These are phyloP conservation scores for Furcula furcula DNA, from an alignment of 2,888 invertebrate species.

Conservation along the genomic window DNA sequence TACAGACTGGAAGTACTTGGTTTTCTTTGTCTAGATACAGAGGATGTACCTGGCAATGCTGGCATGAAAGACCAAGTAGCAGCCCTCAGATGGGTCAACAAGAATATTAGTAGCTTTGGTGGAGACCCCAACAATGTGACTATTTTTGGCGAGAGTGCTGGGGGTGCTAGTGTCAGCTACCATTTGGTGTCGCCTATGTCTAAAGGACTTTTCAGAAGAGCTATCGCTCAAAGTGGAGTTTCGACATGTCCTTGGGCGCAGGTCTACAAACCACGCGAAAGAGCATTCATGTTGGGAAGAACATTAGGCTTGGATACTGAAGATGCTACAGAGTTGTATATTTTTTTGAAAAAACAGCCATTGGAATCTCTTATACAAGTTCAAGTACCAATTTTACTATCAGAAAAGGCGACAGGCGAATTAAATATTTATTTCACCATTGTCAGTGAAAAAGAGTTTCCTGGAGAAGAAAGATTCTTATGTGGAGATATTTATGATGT, in stretches of 20 bases:
- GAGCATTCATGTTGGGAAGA: constrained; percentile 31
- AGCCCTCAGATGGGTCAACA: constrained; percentile 46
- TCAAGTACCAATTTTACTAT: constrained; percentile 9
- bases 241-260: constrained; percentile 42
- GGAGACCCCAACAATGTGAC: constrained; percentile 46
- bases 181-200: constrained; percentile 42
- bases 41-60: constrained; percentile 54
- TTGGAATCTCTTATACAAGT: constrained; percentile 6
- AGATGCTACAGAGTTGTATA: constrained; percentile 13
- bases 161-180: constrained; percentile 26
- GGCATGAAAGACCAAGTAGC: constrained; percentile 56
- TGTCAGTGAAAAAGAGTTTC: constrained; percentile 16
- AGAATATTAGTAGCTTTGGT: constrained; percentile 44
- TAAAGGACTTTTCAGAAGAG: constrained; percentile 40
- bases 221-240: constrained; percentile 86
- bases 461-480: constrained; percentile 13
- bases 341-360: constrained; percentile 11
- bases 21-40: constrained; percentile 46
- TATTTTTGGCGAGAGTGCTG: constrained; percentile 46
- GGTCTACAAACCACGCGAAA: constrained; percentile 5
- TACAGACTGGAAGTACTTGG: constrained; percentile 53
- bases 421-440: constrained; percentile 9
- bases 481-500: constrained; percentile 5
- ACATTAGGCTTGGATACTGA: constrained; percentile 27
- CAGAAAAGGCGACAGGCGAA: constrained; percentile 5